Percentiles rank a stretch among this genome's conserved stretches.
These are phyloP conservation scores for Brachycybe producta DNA, from an alignment of 2,888 invertebrate genomes.

Conservation along the genomic window DNA sequence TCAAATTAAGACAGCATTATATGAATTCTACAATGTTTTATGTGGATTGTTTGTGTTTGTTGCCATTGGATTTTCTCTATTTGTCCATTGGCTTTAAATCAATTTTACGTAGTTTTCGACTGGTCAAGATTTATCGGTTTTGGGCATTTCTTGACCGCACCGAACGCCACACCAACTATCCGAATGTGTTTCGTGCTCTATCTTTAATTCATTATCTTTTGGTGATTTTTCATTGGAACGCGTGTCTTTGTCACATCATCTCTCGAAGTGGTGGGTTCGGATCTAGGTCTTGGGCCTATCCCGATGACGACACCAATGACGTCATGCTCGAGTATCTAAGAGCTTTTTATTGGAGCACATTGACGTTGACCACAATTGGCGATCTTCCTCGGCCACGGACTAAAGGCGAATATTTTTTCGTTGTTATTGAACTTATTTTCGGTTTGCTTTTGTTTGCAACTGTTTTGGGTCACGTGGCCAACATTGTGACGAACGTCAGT, in stretches of 20 bases:
- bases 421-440: slow-evolving; percentile 85
- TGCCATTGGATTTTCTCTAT: slow-evolving; percentile 95
- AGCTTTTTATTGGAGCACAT: slow-evolving; percentile 96
- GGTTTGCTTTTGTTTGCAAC: slow-evolving; percentile 90
- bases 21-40: slow-evolving; percentile 97
- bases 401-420: slow-evolving; percentile 89
- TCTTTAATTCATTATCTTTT: slow-evolving; percentile 66
- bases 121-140: slow-evolving; percentile 94
- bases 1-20: slow-evolving; percentile 86
- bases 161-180: slow-evolving; percentile 96
- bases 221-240: slow-evolving; percentile 99
- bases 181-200: slow-evolving; percentile 67
- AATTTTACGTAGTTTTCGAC: slow-evolving; percentile 83
- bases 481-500: slow-evolving; percentile 94
- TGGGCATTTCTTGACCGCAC: slow-evolving; percentile 98
- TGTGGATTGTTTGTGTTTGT: slow-evolving; percentile 93
- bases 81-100: slow-evolving; percentile 90
- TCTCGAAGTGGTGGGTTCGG: slow-evolving; percentile 91
- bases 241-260: slow-evolving; percentile 94
- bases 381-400: slow-evolving; percentile 80
- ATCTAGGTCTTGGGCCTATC: slow-evolving; percentile 70
- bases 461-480: slow-evolving; percentile 92
- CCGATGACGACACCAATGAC: slow-evolving; percentile 38
- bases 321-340: slow-evolving; percentile 90
- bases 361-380: slow-evolving; percentile 90